Evolutionary conservation across 2,888 invertebrate genomes (phyloP), one percentile per base, ranked within the genome.

Genomic region (Tuberolachnus salignus): DNA sequence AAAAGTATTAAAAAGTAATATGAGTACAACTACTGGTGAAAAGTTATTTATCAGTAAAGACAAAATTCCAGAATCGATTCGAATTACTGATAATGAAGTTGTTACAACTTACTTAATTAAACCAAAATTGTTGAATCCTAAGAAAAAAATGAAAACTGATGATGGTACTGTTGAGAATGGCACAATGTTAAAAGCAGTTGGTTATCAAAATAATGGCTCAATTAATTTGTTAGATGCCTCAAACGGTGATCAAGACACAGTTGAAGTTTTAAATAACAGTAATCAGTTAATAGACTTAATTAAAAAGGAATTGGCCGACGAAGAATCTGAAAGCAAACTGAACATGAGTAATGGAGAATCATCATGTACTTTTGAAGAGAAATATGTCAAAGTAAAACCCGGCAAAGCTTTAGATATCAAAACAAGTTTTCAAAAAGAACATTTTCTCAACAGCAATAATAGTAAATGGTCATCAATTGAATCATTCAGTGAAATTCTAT

Each of bases 71-170:
- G 21, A 19, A 21, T 69, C 23, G 19, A 3, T 21, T 14, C 51
- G 51, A 42, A 49, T 42, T 44, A 44, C 8, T n/a, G 51, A 53
- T 11, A 78, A 34, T 69, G 67, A 78, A 34, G 16, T 8, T 21
- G 13, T 49, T 34, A 67, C 19, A 23, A 34, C 42, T 21, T 69
- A 59, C 42, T n/a, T 59, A 13, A 34, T 78, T 51, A 78, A 69
- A 13, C 59, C 42, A n/a, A 74, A 74, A 53, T 6, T 11, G 8
- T 16, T 42, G 26, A 51, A 3, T 26, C 19, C 16, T 21, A 26
- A 51, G 3, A 78, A 64, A 55, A 53, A 64, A 55, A 42, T 14
- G 6, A 13, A 8, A 21, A 13, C 13, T 21, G 51, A 26, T 0
- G 42, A 71, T 1, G 16, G n/a, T n/a, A 23, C 23, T n/a, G 2